Evolutionary conservation across 2,888 invertebrate genomes (phyloP).

Genomic region (Rotaria macrura): DNA sequence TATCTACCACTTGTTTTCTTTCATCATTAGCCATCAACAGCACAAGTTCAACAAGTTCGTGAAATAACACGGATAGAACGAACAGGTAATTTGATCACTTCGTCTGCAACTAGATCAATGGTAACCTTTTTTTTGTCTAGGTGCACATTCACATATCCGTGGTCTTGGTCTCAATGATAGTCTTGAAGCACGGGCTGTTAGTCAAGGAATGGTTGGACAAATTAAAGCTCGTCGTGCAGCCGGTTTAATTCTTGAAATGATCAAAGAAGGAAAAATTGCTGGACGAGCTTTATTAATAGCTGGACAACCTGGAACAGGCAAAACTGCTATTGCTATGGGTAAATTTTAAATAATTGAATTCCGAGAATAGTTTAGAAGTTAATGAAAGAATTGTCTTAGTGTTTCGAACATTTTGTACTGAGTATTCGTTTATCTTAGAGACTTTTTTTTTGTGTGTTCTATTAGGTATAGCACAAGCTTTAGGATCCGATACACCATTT

Average conservation of each 20-base stretch:
- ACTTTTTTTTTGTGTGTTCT: background rate
- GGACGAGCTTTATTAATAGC: constrained; percentile 85
- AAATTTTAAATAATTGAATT: constrained; percentile 23
- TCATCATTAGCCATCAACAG: constrained; percentile 22
- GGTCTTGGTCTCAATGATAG: constrained; percentile 89
- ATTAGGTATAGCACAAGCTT: constrained; percentile 69
- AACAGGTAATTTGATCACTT: too few relatives aligned
- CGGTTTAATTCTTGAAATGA: constrained; percentile 90
- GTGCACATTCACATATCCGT: constrained; percentile 92
- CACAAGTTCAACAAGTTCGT: constrained; percentile 31
- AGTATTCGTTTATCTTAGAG: too few relatives aligned
- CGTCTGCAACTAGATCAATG: too few relatives aligned
- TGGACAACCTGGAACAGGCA: constrained; percentile 87
- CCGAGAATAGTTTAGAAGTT: too few relatives aligned
- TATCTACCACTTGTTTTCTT: background rate
- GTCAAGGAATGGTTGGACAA: constrained; percentile 90
- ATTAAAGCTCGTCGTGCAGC: constrained; percentile 80
- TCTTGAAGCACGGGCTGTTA: constrained; percentile 75
- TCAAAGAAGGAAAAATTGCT: constrained; percentile 91
- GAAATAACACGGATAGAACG: constrained; percentile 31
- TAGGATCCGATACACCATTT: constrained; percentile 89
- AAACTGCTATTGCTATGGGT: constrained; percentile 97
- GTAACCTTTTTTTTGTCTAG: background rate
- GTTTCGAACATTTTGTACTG: too few relatives aligned
- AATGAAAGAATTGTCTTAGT: too few relatives aligned